Evolutionary conservation across 2,888 invertebrate genomes (phyloP).

Genomic region (Troides aeacus): DNA sequence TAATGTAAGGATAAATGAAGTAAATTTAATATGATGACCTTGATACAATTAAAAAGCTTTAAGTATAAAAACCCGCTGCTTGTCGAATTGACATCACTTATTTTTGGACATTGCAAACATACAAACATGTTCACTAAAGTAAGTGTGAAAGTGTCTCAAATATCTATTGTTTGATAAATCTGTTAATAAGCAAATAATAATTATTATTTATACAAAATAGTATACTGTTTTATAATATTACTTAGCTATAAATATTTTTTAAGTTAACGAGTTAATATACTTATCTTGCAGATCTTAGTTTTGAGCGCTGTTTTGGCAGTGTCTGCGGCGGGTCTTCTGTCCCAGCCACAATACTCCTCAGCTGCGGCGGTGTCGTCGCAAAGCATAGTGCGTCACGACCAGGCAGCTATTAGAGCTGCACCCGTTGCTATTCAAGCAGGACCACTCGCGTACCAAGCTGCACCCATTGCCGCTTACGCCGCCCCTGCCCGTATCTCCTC

Average conservation of each 20-base stretch:
- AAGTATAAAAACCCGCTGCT: neutral
- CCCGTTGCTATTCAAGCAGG: slow-evolving; percentile 1
- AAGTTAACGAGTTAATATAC: slow-evolving; percentile 9
- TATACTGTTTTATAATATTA: too few species aligned
- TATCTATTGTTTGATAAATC: too few species aligned
- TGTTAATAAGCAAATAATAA: too few species aligned
- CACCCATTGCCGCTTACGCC: slow-evolving; percentile 43
- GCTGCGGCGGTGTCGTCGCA: slow-evolving; percentile 53
- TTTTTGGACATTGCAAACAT: neutral
- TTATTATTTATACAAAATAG: too few species aligned
- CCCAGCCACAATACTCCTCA: slow-evolving; percentile 57
- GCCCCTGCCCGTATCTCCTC: slow-evolving; percentile 37
- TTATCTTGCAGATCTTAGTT: slow-evolving; percentile 47
- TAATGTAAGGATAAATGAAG: neutral
- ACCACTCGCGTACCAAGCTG: slow-evolving; percentile 36
- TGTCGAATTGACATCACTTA: neutral
- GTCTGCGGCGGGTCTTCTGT: slow-evolving; percentile 56
- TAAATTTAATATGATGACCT: slow-evolving; percentile 13
- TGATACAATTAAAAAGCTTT: slow-evolving; percentile 6
- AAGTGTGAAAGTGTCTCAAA: slow-evolving; percentile 23
- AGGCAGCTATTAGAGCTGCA: slow-evolving; percentile 8
- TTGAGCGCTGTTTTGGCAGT: slow-evolving; percentile 56
- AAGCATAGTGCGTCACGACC: slow-evolving; percentile 55
- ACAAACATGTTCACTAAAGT: slow-evolving; percentile 38
- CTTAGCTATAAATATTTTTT: neutral